Evolutionary conservation across 2,797 vertebrate species (phyloP).

Genomic region (Meriones psammophilus): DNA sequence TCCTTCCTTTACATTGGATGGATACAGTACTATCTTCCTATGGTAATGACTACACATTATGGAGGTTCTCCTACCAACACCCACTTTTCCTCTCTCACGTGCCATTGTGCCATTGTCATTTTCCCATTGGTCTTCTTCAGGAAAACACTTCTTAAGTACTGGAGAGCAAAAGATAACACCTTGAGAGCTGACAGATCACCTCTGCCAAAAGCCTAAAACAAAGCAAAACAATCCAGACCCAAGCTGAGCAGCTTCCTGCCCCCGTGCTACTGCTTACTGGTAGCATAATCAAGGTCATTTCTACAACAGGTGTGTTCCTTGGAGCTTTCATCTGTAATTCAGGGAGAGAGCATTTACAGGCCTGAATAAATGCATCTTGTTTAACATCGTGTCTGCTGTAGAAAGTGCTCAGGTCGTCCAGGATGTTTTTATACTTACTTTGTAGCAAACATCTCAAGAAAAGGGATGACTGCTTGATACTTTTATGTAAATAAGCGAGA

Average conservation of each 20-base stretch:
- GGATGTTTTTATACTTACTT: constrained; percentile 3
- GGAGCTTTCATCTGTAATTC: constrained; percentile 17
- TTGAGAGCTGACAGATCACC: not conserved
- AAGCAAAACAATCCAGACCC: no score
- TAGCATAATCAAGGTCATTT: not conserved
- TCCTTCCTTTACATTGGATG: constrained; percentile 7
- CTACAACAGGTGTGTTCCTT: not conserved
- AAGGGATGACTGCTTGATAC: not conserved
- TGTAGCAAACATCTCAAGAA: not conserved
- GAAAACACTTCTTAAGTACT: constrained; percentile 2
- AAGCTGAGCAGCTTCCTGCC: not conserved
- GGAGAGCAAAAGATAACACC: not conserved
- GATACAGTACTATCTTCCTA: not conserved
- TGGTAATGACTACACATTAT: not conserved
- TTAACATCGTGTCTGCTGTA: not conserved
- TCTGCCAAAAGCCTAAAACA: not conserved
- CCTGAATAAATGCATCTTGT: not conserved
- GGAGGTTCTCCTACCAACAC: not conserved
- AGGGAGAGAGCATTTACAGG: not conserved
- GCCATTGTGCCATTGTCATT: not conserved
- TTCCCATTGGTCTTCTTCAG: not conserved
- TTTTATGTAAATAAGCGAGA: not conserved
- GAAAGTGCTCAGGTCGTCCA: not conserved
- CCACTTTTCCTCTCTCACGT: not conserved
- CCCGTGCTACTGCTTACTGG: not conserved